A percentile compares a stretch with the other conserved stretches of the same genome.
phyloP scores from a whole-genome alignment of 2,113 vertebrate species.

The Myiopsitta monachus region DNA sequence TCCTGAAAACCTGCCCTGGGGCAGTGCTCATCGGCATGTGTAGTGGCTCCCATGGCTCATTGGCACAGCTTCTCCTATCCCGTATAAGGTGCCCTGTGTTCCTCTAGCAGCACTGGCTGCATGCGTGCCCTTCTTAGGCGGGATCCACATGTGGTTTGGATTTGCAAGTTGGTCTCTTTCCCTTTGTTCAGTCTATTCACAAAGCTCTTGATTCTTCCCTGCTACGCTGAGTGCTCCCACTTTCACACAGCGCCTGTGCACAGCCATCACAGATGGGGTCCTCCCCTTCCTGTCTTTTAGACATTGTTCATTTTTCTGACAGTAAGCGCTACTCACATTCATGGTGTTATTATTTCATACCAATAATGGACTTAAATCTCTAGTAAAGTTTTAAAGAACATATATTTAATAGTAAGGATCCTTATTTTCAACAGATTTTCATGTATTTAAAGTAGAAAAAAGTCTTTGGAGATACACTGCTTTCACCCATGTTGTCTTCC shows the following conservation, averaged over 20 bases:
- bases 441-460: neutral
- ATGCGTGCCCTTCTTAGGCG: neutral
- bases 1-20: neutral
- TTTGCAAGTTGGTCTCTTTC: neutral
- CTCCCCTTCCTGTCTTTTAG: neutral
- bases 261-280: accelerated
- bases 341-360: neutral
- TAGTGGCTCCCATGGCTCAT: accelerated
- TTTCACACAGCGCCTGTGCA: neutral
- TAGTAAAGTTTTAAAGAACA: neutral
- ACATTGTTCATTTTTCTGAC: neutral
- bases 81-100: neutral
- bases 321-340: neutral
- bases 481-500: neutral
- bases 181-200: neutral
- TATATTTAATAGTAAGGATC: neutral
- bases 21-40: accelerated
- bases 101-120: accelerated
- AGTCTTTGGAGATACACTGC: neutral
- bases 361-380: neutral
- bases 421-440: neutral
- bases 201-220: neutral
- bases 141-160: accelerated
- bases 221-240: accelerated
- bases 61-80: neutral